A percentile compares a stretch with the other conserved stretches of the same genome.
Conservation (phyloP, 2,113 vertebrate genomes). For the Caracal caracal region DNA sequence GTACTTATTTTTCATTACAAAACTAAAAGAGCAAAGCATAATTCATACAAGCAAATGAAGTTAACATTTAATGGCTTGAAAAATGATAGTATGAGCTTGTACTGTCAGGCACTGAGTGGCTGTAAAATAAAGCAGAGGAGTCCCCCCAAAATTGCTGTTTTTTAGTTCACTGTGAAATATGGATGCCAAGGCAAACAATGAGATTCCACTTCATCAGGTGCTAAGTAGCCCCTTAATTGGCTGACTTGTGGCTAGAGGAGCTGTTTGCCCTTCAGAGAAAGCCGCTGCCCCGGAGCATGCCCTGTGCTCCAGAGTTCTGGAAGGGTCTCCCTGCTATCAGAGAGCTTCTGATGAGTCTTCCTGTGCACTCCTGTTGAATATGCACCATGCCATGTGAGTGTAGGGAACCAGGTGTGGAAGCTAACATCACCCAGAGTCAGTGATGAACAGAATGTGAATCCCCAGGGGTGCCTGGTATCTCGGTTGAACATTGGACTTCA, state of each 20-base stretch:
- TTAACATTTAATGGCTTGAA: conserved; percentile 88
- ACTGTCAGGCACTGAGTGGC: conserved; percentile 76
- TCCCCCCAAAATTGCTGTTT: conserved; percentile 61
- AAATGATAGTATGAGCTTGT: conserved; percentile 84
- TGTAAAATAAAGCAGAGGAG: conserved; percentile 82
- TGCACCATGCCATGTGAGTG: fast-evolving
- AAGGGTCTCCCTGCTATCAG: not conserved
- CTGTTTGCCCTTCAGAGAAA: not conserved
- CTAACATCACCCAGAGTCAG: not conserved
- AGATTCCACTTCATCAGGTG: not conserved
- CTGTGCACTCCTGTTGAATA: not conserved
- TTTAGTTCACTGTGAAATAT: conserved; percentile 69
- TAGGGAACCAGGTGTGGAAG: not conserved
- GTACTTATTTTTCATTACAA: conserved; percentile 91
- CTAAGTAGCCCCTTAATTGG: not conserved
- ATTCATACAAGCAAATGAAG: conserved; percentile 89
- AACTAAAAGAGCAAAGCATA: conserved; percentile 89
- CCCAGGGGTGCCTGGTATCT: too few species aligned
- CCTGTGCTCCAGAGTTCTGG: fast-evolving
- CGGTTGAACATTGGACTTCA: too few species aligned
- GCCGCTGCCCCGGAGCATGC: not conserved
- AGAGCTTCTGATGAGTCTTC: not conserved
- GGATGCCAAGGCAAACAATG: conserved; percentile 61
- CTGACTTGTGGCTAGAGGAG: not conserved
- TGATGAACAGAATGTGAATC: not conserved